A percentile compares a stretch with the other conserved stretches of the same genome.
phyloP scores from a whole-genome alignment of 1,140 invertebrate species.

The Papilio polytes region DNA sequence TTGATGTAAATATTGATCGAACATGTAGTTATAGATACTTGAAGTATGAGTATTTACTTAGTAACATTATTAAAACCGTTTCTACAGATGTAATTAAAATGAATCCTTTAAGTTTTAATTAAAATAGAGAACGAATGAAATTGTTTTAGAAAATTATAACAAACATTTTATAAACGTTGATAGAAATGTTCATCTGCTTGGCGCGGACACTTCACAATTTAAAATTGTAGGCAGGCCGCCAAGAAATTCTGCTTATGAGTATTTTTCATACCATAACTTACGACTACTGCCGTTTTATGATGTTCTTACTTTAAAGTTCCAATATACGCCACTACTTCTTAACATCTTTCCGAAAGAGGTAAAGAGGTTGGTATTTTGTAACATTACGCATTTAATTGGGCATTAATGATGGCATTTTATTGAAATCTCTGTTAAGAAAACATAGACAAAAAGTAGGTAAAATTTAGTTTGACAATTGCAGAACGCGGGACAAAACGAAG shows the following conservation, averaged over 20 bases:
- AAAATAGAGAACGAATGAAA: not conserved
- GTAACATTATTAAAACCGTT: not conserved
- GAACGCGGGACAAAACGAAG: not conserved
- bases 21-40: no score
- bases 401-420: no score
- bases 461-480: not conserved
- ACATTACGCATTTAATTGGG: no score
- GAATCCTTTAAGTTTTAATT: not conserved
- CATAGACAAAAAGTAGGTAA: no score
- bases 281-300: conserved; percentile 4
- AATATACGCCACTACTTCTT: not conserved
- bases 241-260: conserved; percentile 20
- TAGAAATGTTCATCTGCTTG: not conserved
- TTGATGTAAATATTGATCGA: not conserved
- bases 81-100: not conserved
- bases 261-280: conserved; percentile 18
- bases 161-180: conserved; percentile 4
- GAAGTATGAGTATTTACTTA: no score
- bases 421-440: no score
- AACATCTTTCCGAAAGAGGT: not conserved
- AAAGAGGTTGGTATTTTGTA: no score
- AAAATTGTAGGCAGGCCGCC: not conserved
- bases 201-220: conserved; percentile 1
- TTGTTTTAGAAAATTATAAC: not conserved
- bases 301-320: not conserved